phyloP scores from a whole-genome alignment of 2,113 vertebrate genomes.

The Stigmatopora argus region DNA sequence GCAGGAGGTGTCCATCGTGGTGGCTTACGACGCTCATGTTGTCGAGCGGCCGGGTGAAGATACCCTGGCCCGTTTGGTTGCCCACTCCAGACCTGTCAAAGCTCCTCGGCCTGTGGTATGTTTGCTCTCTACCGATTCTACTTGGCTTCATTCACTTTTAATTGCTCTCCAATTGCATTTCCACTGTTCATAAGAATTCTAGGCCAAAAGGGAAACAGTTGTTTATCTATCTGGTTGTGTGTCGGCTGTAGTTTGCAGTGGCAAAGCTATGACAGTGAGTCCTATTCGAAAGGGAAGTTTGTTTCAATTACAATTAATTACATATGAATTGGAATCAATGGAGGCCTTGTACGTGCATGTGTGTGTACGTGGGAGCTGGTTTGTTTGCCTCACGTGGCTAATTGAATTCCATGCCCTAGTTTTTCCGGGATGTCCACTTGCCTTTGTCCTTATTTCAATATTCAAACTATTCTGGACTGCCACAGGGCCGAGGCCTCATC shows the following conservation, averaged over 20 bases:
- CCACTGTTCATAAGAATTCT: background rate
- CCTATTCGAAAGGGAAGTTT: constrained; percentile 9
- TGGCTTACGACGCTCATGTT: constrained; percentile 92
- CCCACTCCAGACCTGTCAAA: constrained; percentile 85
- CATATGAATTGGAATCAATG: constrained; percentile 35
- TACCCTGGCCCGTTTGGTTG: constrained; percentile 82
- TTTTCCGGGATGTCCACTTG: constrained; percentile 25
- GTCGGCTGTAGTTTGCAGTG: constrained; percentile 22
- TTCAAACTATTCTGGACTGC: constrained; percentile 26
- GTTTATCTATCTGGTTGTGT: constrained; percentile 10
- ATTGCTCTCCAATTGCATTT: too few relatives aligned
- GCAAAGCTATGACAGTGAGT: constrained; percentile 16
- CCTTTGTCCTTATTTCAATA: constrained; percentile 43
- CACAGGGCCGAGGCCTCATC: constrained; percentile 2
- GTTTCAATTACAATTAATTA: constrained; percentile 39
- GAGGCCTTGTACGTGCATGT: constrained; percentile 30
- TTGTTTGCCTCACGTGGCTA: constrained; percentile 15
- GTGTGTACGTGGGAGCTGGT: constrained; percentile 12
- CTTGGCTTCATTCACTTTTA: background rate
- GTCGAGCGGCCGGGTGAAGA: constrained; percentile 86
- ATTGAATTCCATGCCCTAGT: constrained; percentile 38
- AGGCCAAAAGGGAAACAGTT: background rate
- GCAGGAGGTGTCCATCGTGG: constrained; percentile 93
- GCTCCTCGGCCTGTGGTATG: constrained; percentile 85
- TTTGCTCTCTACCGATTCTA: constrained; percentile 30